Conservation (phyloP, 2,797 vertebrate species). For the Podarcis lilfordi region DNA sequence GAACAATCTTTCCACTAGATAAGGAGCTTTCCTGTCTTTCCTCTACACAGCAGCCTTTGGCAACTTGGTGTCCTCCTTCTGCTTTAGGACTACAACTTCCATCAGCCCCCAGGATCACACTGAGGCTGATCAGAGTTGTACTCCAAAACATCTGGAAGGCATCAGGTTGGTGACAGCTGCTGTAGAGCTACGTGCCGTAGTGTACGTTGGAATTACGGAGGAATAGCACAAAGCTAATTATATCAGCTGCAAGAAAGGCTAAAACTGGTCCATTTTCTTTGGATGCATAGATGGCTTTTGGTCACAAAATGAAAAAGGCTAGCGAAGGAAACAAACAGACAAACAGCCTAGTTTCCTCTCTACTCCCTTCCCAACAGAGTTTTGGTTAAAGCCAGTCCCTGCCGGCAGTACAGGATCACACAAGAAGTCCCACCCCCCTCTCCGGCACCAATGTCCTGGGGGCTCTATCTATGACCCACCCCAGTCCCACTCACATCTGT, state of each 20-base stretch:
- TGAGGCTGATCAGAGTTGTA: too few species aligned
- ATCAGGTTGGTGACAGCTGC: too few species aligned
- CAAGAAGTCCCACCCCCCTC: too few species aligned
- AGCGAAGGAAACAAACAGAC: not conserved
- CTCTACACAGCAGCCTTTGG: not conserved
- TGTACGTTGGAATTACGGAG: not conserved
- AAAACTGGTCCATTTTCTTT: not conserved
- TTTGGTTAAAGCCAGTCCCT: slow-evolving; percentile 19
- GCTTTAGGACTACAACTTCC: too few species aligned
- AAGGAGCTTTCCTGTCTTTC: not conserved
- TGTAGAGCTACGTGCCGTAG: not conserved
- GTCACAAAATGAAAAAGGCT: not conserved
- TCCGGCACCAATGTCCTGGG: not conserved
- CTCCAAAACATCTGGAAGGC: too few species aligned
- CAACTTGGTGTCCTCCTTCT: too few species aligned
- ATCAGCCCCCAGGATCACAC: too few species aligned
- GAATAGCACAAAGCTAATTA: not conserved
- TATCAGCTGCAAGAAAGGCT: not conserved
- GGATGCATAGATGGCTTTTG: not conserved
- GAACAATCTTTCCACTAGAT: not conserved
- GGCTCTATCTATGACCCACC: slow-evolving; percentile 31
- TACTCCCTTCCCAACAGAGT: not conserved
- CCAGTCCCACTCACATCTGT: slow-evolving; percentile 2
- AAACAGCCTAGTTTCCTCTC: not conserved
- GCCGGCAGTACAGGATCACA: too few species aligned